Percentiles rank a stretch among this genome's conserved stretches.
These are phyloP conservation scores for Hippoglossus stenolepis DNA, from an alignment of 2,113 vertebrate genomes.

Conservation along the genomic window DNA sequence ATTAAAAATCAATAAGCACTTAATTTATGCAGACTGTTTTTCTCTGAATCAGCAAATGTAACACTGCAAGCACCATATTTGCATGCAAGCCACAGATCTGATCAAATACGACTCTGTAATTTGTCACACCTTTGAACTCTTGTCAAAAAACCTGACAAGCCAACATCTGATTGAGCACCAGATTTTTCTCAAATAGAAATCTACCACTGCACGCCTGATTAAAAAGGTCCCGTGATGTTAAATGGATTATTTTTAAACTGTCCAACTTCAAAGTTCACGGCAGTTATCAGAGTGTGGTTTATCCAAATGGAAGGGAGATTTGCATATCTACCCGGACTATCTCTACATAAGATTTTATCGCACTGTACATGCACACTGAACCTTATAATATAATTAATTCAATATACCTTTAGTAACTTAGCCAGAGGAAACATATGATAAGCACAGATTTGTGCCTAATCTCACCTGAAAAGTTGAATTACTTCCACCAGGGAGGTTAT, in stretches of 20 bases:
- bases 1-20: constrained; percentile 37
- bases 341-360: too few species aligned
- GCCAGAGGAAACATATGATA: neutral
- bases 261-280: too few species aligned
- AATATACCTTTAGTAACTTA: neutral
- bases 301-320: too few species aligned
- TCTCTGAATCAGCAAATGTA: constrained; percentile 36
- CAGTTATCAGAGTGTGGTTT: too few species aligned
- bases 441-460: neutral
- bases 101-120: constrained; percentile 2
- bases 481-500: too few species aligned
- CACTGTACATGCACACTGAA: too few species aligned
- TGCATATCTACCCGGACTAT: too few species aligned
- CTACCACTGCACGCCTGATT: neutral
- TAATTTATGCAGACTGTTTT: constrained; percentile 27
- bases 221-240: neutral
- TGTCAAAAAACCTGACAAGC: neutral
- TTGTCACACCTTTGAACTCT: neutral
- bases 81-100: neutral
- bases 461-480: too few species aligned
- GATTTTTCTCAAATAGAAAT: neutral
- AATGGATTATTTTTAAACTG: neutral
- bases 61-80: neutral
- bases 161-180: neutral
- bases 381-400: neutral